Evolutionary conservation across 1,140 invertebrate species (phyloP).

Genomic region (Galleria mellonella): DNA sequence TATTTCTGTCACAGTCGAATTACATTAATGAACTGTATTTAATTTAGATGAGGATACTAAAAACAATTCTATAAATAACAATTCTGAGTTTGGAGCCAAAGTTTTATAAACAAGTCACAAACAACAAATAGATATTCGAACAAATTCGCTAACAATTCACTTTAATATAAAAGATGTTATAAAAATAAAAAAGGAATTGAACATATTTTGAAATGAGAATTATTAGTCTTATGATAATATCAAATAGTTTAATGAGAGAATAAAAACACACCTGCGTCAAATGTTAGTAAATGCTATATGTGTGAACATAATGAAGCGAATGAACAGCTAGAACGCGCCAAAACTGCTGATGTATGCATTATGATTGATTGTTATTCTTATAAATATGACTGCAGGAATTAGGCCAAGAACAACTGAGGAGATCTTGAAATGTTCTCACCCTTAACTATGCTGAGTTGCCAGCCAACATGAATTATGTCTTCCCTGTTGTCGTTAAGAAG

Average conservation of each 20-base stretch:
- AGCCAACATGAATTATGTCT: conserved; percentile 34
- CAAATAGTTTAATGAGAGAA: background rate
- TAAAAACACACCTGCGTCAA: conserved; percentile 14
- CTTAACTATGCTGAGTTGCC: conserved; percentile 38
- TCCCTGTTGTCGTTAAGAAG: conserved; percentile 31
- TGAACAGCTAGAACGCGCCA: conserved; percentile 14
- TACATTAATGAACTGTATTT: conserved; percentile 33
- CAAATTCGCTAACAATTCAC: too few species aligned
- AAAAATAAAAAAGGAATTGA: too few species aligned
- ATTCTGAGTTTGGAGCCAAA: conserved; percentile 36
- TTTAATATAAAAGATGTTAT: too few species aligned
- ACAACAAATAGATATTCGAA: background rate
- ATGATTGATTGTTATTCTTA: conserved; percentile 56
- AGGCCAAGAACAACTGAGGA: conserved; percentile 44
- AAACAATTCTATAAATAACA: conserved; percentile 51
- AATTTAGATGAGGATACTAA: conserved; percentile 48
- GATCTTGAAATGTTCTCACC: conserved; percentile 44
- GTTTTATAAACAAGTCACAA: conserved; percentile 26
- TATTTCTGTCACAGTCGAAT: conserved; percentile 13
- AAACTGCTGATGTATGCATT: conserved; percentile 22
- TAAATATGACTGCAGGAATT: conserved; percentile 44
- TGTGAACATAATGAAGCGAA: conserved; percentile 22
- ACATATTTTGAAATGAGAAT: too few species aligned
- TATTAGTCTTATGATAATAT: too few species aligned
- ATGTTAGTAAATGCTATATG: conserved; percentile 7